Evolutionary conservation across 2,113 vertebrate species (phyloP).

Genomic region (Gallinago media): DNA sequence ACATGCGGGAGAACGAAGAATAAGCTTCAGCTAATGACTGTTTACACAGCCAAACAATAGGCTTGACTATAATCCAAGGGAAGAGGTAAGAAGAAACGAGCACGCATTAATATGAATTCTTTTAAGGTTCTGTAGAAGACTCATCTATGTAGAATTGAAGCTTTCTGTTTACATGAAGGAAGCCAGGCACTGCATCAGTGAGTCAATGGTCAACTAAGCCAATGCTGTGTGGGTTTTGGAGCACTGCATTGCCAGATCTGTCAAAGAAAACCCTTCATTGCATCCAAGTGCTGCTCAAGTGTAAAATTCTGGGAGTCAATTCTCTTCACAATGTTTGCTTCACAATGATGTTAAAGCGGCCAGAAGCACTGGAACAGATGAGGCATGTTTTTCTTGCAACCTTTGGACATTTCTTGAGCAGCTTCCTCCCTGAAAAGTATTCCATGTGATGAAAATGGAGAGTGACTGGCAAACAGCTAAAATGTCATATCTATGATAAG

Average conservation of each 20-base stretch:
- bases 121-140: neutral
- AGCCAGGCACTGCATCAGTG: neutral
- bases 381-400: neutral
- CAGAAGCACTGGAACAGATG: neutral
- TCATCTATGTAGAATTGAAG: neutral
- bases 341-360: neutral
- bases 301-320: neutral
- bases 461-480: neutral
- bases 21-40: neutral
- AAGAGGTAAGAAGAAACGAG: neutral
- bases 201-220: neutral
- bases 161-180: neutral
- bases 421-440: neutral
- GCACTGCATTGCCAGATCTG: accelerated
- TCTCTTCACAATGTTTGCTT: neutral
- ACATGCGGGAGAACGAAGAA: neutral
- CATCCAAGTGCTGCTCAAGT: neutral
- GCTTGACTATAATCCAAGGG: neutral
- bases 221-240: neutral
- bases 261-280: neutral
- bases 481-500: neutral
- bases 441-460: neutral
- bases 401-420: neutral
- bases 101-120: neutral
- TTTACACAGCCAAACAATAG: neutral